Percentiles rank a stretch among this genome's conserved stretches.
These are phyloP conservation scores for Diachasma alloeum DNA, from an alignment of 1,140 invertebrate genomes.

Conservation along the genomic window DNA sequence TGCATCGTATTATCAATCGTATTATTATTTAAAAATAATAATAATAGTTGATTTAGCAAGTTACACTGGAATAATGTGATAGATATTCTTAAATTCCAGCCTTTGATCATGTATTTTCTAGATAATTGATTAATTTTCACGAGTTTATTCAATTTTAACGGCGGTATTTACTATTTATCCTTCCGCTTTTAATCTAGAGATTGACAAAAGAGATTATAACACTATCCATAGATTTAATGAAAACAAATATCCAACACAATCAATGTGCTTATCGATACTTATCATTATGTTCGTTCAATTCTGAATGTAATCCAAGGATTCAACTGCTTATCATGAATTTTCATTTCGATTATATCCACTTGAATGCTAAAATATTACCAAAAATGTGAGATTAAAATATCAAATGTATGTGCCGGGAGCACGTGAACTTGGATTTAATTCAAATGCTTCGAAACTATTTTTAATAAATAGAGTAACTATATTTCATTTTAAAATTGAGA, in stretches of 20 bases:
- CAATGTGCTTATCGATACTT: constrained; percentile 3
- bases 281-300: background rate
- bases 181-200: background rate
- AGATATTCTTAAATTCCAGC: constrained; percentile 26
- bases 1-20: background rate
- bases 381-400: background rate
- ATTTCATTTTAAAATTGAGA: constrained; percentile 7
- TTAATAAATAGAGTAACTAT: background rate
- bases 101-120: background rate
- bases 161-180: background rate
- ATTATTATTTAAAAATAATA: background rate
- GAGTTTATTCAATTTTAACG: background rate
- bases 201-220: background rate
- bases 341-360: background rate
- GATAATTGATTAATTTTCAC: background rate
- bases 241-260: background rate
- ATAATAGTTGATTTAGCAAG: background rate
- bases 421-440: background rate
- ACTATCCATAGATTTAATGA: background rate
- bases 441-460: background rate
- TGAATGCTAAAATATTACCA: background rate
- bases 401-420: constrained; percentile 13
- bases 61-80: constrained; percentile 24
- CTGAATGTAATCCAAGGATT: background rate
- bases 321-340: background rate